Evolutionary conservation across 2,113 vertebrate species (phyloP).

Genomic region (Mirza zaza): DNA sequence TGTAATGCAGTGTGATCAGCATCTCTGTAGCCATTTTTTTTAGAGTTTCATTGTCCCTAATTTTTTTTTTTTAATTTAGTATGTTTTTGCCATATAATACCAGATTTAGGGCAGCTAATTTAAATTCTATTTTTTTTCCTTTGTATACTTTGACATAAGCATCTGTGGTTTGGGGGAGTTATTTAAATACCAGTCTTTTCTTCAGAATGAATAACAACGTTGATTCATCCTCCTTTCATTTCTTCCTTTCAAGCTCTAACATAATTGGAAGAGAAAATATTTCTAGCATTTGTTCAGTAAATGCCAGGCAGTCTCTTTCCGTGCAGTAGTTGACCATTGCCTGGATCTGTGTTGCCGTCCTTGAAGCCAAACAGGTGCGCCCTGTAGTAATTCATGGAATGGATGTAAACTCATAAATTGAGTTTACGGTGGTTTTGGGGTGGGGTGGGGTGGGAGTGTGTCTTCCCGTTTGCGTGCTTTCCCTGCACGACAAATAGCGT

Average conservation of each 20-base stretch:
- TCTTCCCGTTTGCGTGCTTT: not conserved
- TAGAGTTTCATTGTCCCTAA: not conserved
- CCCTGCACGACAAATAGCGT: conserved; percentile 19
- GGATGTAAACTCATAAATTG: conserved; percentile 27
- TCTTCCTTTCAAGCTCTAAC: not conserved
- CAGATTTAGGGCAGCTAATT: conserved; percentile 38
- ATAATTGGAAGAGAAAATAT: not conserved
- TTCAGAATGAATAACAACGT: not conserved
- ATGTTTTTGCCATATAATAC: not conserved
- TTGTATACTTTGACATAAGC: not conserved
- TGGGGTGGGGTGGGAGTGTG: not conserved
- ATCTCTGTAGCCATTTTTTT: not conserved
- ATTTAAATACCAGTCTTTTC: not conserved
- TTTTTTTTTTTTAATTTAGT: not conserved
- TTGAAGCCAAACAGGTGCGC: not conserved
- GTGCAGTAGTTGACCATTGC: not conserved
- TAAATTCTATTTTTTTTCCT: not conserved
- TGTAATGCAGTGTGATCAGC: not conserved
- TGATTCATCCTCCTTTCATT: not conserved
- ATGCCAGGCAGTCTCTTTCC: not conserved
- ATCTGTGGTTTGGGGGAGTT: not conserved
- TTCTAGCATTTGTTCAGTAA: not conserved
- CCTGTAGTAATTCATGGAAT: not conserved
- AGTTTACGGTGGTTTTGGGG: not conserved
- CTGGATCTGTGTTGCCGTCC: not conserved